Evolutionary conservation across 2,113 vertebrate species (phyloP).

Genomic region (Tenrec ecaudatus): DNA sequence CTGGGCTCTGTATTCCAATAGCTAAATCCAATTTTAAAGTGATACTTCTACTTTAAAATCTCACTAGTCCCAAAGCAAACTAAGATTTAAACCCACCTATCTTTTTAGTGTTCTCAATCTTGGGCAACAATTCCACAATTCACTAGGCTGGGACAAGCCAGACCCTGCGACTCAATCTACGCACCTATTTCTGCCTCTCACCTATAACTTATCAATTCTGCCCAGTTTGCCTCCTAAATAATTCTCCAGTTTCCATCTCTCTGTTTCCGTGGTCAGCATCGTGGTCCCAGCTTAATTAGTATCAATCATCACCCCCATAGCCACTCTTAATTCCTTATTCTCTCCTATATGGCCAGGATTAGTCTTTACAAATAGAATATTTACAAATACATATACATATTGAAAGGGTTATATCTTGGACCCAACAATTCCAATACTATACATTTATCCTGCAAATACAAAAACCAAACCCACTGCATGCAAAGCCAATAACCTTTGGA

Average conservation of each 20-base stretch:
- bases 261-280: background rate
- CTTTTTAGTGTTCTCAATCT: conserved; percentile 26
- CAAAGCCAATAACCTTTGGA: conserved; percentile 28
- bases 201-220: background rate
- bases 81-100: conserved; percentile 50
- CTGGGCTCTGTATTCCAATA: conserved; percentile 25
- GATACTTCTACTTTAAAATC: background rate
- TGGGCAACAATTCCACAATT: conserved; percentile 16
- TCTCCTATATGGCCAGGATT: background rate
- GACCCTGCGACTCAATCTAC: background rate
- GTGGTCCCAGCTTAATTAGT: conserved; percentile 11
- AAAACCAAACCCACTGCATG: conserved; percentile 26
- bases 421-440: background rate
- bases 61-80: conserved; percentile 29
- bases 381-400: background rate
- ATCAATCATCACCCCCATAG: background rate
- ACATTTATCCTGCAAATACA: background rate
- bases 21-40: conserved; percentile 2
- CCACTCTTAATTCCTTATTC: conserved; percentile 11
- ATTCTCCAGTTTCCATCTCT: background rate
- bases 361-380: conserved; percentile 29
- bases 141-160: conserved; percentile 13
- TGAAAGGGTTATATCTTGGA: background rate
- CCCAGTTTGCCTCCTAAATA: background rate
- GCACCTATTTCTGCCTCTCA: background rate